Base-by-base conservation (phyloP, 1,140 invertebrate species). In the Aphidius gifuensis region DNA sequence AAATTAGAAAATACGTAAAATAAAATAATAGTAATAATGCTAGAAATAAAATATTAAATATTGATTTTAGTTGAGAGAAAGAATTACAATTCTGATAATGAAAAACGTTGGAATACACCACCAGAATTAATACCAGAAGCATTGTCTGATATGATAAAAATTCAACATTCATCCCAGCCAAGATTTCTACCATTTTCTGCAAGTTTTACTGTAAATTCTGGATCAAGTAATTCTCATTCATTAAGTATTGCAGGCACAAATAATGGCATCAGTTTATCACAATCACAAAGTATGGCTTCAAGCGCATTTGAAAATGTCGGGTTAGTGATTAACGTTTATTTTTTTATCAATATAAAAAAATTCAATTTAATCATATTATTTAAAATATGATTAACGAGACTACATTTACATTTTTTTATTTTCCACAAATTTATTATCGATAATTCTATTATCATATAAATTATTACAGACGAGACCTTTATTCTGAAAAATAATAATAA, bases 241-340 rank as follows among this genome's bases (percentile, higher is more conserved):
- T 61, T 80, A 16, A 76, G 74, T 38, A 55, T 80, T 32, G 71
- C 72, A 58, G 61, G 68, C 9, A 68, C 45, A 1, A 66, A 73
- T 2, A 73, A 74, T 49, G 73, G 76, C 38, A 64, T 79, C n/a
- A 75, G 76, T 54, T 64, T 79, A 43, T 75, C 77, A 0, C 74
- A 76, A 59, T 79, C 74, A 62, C 67, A 71, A 51, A 79, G 71
- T 58, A 68, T 67, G 54, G 48, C 53, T 38, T 56, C 46, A 8
- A 16, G 58, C 6, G 62, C 68, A 65, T 60, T 66, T 38, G 71
- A 66, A 11, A 64, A 64, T 50, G 16, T 61, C 45, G 71, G 69
- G 74, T 77, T 66, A 49, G 67, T 68, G 47, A 54, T 47, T 5
- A 48, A 54, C 5, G 47, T 39, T 16, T 16, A 47, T 44, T 58